Base-by-base conservation (phyloP, 1,140 invertebrate genomes). In the Manduca sexta region DNA sequence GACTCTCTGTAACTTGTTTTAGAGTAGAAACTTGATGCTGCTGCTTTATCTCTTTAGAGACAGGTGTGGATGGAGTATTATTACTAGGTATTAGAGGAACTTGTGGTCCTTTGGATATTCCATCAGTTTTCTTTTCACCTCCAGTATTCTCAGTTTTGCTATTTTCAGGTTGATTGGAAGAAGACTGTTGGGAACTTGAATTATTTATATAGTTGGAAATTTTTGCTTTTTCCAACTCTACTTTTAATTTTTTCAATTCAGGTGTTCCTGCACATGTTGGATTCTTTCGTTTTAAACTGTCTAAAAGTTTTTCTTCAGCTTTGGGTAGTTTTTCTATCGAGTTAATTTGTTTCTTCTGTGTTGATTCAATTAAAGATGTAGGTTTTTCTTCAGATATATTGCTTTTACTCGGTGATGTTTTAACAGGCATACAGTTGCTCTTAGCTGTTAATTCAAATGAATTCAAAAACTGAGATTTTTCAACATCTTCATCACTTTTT, bases 381-480 rank as follows among this genome's bases (percentile, higher is more conserved):
- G 21, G 18, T 44, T 60, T 59, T 30, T 64, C 59, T 58, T 45
- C 41, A 45, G 45, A 13, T 7, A 21, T 42, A 53, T 49, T 65
- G 40, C 44, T 29, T 70, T 78, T 69, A 29, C 16, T 40, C 34
- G 71, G 69, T 42, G 74, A 69, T 37, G 65, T 46, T 61, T 81
- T 82, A 35, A 54, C 30, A 21, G 56, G 44, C 12, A 53, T 31
- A 42, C 66, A 44, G 48, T 61, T 79, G 60, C 60, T 86, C 64
- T 85, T 88, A 17, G 88, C 83, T 30, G 86, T 88, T 26, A 89
- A 62, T 63, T 89, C 84, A 73, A 89, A 87, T 14, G 87, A 88
- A 66, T 87, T 88, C 29, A 89, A 69, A 74, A 89, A 89, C 48
- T 88, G 84, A 38, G 84, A 87, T 55, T 89, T 89, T 74, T 89